Base-by-base conservation (phyloP, 2,113 vertebrate species). In the Ellobius talpinus region DNA sequence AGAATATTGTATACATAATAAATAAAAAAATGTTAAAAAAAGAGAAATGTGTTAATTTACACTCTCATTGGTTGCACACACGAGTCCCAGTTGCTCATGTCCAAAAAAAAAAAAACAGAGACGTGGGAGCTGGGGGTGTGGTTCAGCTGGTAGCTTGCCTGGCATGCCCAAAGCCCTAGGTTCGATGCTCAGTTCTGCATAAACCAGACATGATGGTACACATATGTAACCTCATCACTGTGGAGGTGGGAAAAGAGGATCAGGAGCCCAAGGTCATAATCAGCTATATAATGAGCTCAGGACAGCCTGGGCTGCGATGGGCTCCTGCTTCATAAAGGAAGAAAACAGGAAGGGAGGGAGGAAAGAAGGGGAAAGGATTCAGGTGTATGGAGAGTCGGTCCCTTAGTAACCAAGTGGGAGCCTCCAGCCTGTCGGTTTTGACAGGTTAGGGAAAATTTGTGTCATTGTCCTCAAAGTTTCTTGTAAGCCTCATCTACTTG, bases 391-490 rank as follows among this genome's bases (percentile, higher is more conserved):
- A 55, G 55, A 63, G 31, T 66, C 5, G 31, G 39, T 66, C 26
- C 45, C 1, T 86, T 86, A 77, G n/a, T 2, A 42, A 8, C 1
- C 26, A 23, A 78, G 9, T 45, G 0, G 63, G 89, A 85, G 72
- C 90, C 81, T 92, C 91, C 84, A 24, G n/a, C 13, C 21, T 17
- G 65, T 82, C 82, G 1, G 6, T 74, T 90, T 72, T 93, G 76
- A 82, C 47, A 29, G 29, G 42, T 95, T 78, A 89, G 91, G 96
- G 93, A 89, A 95, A 96, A 87, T 68, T 39, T 72, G 58, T n/a
- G 89, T 94, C 91, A 50, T 90, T 88, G 73, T 95, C 79, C 76
- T 96, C 66, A 0, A 84, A 17, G 70, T 96, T 97, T 96, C 95
- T 96, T 84, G 65, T 95, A 90, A 95, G 84, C 39, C 58, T 88